Evolutionary conservation across 2,888 invertebrate genomes (phyloP), one percentile per base, ranked within the genome.

Genomic region (Lymantria monacha): DNA sequence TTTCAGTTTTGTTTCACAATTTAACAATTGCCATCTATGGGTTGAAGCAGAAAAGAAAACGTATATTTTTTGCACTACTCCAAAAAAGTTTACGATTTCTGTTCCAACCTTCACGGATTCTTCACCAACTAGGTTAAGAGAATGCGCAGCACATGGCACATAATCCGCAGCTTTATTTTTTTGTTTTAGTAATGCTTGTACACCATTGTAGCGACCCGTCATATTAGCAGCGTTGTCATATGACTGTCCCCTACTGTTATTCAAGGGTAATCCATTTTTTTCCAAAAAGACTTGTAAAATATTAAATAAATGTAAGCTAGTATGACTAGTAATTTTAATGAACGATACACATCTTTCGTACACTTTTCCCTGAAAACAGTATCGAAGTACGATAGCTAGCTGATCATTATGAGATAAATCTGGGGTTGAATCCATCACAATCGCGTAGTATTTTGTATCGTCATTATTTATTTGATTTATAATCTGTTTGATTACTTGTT

Each of bases 191-290:
- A 43, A 30, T 43, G 43, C 43, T 43, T 43, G 43, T 54, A 47
- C 46, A 53, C 53, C 46, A 49, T 49, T 49, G 56, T 59, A 63
- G 57, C 30, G 38, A n/a, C 53, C 56, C 13, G 51, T 53, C 55
- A 55, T 55, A 55, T 55, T 53, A 31, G 53, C 55, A 59, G 59
- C 55, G 55, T 59, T 57, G 57, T 63, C 55, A 46, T 53, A 51
- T 15, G 53, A 61, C 30, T 60, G 38, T 1, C 46, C 38, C 38
- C 38, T 46, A 38, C 38, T 38, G 9, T 15, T 41, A 41, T 9
- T 14, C 14, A 41, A 14, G 7, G 14, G 41, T 41, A 41, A 10
- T 44, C 15, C 53, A 57, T 56, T 61, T 53, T 33, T 53, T 56
- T 61, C 45, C 12, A 57, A 47, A 59, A 57, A 57, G 51, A 15